These are phyloP conservation scores for Porites evermanni DNA, from an alignment of 92 coral and sea anemone genomes.

Conservation along the genomic window DNA sequence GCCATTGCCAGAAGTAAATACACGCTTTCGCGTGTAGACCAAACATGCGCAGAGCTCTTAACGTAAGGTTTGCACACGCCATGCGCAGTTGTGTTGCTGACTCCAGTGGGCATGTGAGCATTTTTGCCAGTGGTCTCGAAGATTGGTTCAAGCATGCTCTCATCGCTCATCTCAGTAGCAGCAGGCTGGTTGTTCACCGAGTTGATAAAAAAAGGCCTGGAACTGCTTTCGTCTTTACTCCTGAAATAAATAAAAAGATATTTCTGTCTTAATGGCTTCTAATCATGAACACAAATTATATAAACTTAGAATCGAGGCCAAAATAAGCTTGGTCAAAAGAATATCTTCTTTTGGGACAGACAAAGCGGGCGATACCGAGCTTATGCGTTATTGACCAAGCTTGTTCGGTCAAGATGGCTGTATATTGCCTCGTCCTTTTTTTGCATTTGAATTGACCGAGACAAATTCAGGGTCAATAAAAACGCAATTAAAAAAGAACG, in stretches of 20 bases:
- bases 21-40: conserved; percentile 5
- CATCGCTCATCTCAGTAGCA: conserved; percentile 54
- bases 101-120: conserved; percentile 79
- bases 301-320: background rate
- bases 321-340: no score
- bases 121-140: conserved; percentile 80
- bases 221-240: conserved; percentile 6
- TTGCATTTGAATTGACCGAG: no score
- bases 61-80: conserved; percentile 38
- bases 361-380: no score
- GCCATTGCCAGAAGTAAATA: conserved; percentile 3
- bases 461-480: no score
- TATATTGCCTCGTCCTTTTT: no score
- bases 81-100: conserved; percentile 33
- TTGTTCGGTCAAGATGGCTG: no score
- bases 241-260: background rate
- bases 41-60: conserved; percentile 19
- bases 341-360: no score
- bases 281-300: background rate
- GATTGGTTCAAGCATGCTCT: conserved; percentile 42
- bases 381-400: no score
- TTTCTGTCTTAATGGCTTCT: background rate
- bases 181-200: conserved; percentile 80
- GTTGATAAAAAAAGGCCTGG: conserved; percentile 63
- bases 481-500: no score